Evolutionary conservation across 2,888 invertebrate genomes (phyloP), one percentile per base, ranked within the genome.

Genomic region (Drosophila atripex): DNA sequence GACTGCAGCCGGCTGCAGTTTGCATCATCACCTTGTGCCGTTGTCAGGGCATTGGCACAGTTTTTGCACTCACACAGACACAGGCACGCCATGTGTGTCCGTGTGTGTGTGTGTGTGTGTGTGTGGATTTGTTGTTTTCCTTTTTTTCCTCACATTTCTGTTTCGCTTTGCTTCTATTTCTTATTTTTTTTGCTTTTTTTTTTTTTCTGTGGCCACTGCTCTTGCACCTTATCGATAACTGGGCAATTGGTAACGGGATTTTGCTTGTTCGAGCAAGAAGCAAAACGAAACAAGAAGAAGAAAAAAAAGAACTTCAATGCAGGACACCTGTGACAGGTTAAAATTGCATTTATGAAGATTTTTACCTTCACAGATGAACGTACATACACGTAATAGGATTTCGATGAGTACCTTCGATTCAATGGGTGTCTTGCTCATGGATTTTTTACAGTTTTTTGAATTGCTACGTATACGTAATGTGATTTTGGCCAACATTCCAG

Each of bases 11-110:
- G 71, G 75, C 74, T 86, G 82, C 85, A 80, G 87, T 86, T 87
- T 87, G 82, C 83, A 83, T 76, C 87, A 87, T 89, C 88, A 89
- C 90, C 90, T 89, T 89, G 90, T 89, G 88, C 80, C 85, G 86
- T 88, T 82, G 89, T 89, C 90, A 88, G 90, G 89, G 89, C 89
- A 89, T 89, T 89, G 89, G 89, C 90, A 90, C 80, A 89, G 86
- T 89, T 89, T 90, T 72, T 65, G 50, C 70, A 70, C 66, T 71
- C 49, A 52, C 54, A 51, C 63, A 51, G 52, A 56, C 57, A 57
- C 47, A 55, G 28, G 28, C 28, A 28, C 9, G 9, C 9, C 28
- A 28, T 28, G 28, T 28, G 30, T 14, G 47, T 46, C 11, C 50
- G 53, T 46, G 41, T 60, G 55, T 70, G 39, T 68, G 30, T 14